Evolutionary conservation across 2,888 invertebrate genomes (phyloP).

Genomic region (Caenorhabditis panamensis): DNA sequence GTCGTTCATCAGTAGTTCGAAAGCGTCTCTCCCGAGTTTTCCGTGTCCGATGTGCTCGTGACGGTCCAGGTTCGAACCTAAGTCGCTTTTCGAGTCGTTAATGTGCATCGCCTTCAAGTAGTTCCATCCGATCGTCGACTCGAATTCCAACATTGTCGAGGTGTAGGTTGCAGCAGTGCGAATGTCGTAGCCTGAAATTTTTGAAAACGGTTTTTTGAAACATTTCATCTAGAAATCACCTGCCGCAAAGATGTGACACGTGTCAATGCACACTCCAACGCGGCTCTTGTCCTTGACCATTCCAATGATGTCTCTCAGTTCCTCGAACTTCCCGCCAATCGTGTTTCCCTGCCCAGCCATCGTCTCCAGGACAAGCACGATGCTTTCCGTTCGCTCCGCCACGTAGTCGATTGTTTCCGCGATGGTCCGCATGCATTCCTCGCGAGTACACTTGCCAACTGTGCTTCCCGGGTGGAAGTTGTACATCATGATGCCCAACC

Average conservation of each 20-base stretch:
- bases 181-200: background rate
- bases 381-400: conserved; percentile 71
- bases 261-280: conserved; percentile 83
- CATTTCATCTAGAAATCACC: conserved; percentile 69
- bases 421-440: conserved; percentile 81
- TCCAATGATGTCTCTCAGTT: conserved; percentile 81
- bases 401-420: conserved; percentile 82
- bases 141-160: background rate
- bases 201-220: background rate
- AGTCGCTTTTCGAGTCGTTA: conserved; percentile 83
- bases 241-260: conserved; percentile 81
- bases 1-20: conserved; percentile 82
- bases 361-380: conserved; percentile 82
- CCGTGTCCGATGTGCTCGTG: conserved; percentile 84
- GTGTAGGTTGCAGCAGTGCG: background rate
- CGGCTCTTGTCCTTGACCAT: conserved; percentile 81
- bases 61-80: conserved; percentile 83
- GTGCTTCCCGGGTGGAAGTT: conserved; percentile 83
- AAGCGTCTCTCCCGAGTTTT: conserved; percentile 82
- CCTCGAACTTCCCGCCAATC: conserved; percentile 82
- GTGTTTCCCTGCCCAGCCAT: conserved; percentile 82
- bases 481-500: conserved; percentile 82
- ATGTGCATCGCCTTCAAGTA: conserved; percentile 83
- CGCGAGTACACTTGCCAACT: conserved; percentile 78
- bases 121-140: conserved; percentile 81